A percentile compares a stretch with the other conserved stretches of the same genome.
These are phyloP conservation scores for Hylyphantes graminicola DNA, from an alignment of 1,140 invertebrate species.

Conservation along the genomic window DNA sequence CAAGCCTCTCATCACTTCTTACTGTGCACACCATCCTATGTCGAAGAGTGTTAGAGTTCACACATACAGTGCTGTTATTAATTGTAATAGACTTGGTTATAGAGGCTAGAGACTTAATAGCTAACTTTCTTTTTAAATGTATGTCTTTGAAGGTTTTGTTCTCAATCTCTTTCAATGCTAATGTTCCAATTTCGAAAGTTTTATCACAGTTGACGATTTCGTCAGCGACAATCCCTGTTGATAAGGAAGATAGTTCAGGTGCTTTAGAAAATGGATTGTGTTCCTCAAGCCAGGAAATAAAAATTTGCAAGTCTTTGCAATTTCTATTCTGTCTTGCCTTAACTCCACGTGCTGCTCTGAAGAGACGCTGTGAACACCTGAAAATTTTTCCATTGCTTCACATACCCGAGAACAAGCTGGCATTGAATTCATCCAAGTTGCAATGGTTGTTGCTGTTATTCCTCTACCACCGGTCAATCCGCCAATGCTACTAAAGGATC, in stretches of 20 bases:
- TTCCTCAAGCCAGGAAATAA: not conserved
- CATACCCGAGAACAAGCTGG: not conserved
- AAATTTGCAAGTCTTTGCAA: not conserved
- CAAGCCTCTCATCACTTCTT: not conserved
- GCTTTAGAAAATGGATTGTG: conserved; percentile 10
- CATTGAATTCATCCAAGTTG: conserved; percentile 9
- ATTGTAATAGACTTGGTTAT: not conserved
- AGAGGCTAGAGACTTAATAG: conserved; percentile 27
- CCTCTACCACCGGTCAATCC: conserved; percentile 62
- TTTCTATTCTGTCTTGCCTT: conserved; percentile 25
- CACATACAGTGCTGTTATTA: conserved; percentile 11
- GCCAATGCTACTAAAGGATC: conserved; percentile 67
- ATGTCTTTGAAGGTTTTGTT: conserved; percentile 33
- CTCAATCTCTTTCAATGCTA: conserved; percentile 21
- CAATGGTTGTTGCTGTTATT: conserved; percentile 37
- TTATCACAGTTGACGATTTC: conserved; percentile 31
- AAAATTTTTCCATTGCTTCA: conserved; percentile 43
- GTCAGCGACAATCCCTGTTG: conserved; percentile 34
- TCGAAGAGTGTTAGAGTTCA: conserved; percentile 13
- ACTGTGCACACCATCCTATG: conserved; percentile 14
- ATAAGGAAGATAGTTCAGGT: conserved; percentile 19
- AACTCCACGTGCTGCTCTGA: conserved; percentile 52
- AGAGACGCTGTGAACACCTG: conserved; percentile 16
- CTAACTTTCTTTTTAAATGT: conserved; percentile 26
- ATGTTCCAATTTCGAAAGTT: conserved; percentile 14